A percentile compares a stretch with the other conserved stretches of the same genome.
Conservation (phyloP, 1,140 invertebrate species). For the Araneus ventricosus region DNA sequence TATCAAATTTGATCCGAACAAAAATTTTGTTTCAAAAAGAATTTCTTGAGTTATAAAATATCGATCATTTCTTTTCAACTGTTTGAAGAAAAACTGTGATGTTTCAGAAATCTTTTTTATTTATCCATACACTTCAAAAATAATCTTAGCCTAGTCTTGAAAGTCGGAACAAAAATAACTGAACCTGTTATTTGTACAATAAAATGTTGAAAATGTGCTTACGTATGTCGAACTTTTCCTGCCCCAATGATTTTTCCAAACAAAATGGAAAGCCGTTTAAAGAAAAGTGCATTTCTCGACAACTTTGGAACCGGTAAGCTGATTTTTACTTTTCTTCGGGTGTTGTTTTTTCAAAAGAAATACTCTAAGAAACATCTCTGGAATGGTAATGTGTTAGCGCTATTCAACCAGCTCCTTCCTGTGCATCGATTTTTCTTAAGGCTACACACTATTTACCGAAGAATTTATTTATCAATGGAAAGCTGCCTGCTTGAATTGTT, state of each 20-base stretch:
- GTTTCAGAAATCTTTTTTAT: background rate
- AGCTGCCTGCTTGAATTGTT: background rate
- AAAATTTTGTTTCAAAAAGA: background rate
- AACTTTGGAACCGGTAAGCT: background rate
- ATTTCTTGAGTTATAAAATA: background rate
- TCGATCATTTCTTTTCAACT: background rate
- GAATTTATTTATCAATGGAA: background rate
- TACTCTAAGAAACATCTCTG: background rate
- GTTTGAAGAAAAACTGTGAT: background rate
- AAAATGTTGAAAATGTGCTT: constrained; percentile 16
- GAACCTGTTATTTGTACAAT: constrained; percentile 10
- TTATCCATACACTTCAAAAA: constrained; percentile 2
- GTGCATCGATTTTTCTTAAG: background rate
- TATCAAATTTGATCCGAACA: background rate
- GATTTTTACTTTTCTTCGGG: background rate
- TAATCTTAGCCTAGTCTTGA: background rate
- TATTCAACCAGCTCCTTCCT: background rate
- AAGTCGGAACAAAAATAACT: background rate
- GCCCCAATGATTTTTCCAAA: background rate
- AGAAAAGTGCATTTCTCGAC: constrained; percentile 15
- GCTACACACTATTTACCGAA: background rate
- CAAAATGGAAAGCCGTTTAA: background rate
- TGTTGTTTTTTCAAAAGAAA: background rate
- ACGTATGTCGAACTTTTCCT: constrained; percentile 3
- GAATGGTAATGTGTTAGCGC: background rate